Percentiles rank a stretch among this genome's conserved stretches.
These are phyloP conservation scores for Eledone cirrhosa DNA, from an alignment of 2,888 invertebrate genomes.

Conservation along the genomic window DNA sequence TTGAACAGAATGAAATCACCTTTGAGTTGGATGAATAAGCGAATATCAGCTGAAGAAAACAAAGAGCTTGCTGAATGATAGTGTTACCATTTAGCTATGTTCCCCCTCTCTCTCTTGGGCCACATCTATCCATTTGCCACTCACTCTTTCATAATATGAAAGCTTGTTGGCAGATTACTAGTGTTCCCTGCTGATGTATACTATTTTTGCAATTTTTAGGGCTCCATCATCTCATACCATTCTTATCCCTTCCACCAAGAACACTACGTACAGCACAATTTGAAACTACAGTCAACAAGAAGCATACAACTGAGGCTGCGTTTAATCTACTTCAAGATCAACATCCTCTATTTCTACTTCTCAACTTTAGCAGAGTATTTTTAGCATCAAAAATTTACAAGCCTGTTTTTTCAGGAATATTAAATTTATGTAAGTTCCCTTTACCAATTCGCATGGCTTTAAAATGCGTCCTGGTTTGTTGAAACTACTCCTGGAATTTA, in stretches of 20 bases:
- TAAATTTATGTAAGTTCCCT: conserved; percentile 26
- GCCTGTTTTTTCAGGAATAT: conserved; percentile 28
- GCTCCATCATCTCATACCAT: conserved; percentile 24
- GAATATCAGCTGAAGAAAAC: too few species aligned
- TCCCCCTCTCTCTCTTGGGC: too few species aligned
- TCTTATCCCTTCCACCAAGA: conserved; percentile 23
- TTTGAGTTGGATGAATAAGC: too few species aligned
- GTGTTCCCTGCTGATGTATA: conserved; percentile 7
- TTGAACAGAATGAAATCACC: too few species aligned
- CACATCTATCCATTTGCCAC: too few species aligned
- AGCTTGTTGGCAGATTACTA: neutral
- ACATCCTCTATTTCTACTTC: conserved; percentile 7
- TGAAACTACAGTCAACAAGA: conserved; percentile 25
- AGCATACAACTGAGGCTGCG: neutral
- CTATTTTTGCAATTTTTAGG: conserved; percentile 29
- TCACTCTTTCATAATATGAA: too few species aligned
- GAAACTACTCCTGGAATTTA: neutral
- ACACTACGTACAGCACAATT: conserved; percentile 23
- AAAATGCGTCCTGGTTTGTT: conserved; percentile 25
- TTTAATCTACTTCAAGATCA: conserved; percentile 23
- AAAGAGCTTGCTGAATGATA: too few species aligned
- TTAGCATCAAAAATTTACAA: conserved; percentile 28
- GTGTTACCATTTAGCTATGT: too few species aligned
- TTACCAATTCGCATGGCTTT: conserved; percentile 25
- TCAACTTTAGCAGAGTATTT: conserved; percentile 18